Evolutionary conservation across 2,113 vertebrate genomes (phyloP).

Genomic region (Cromileptes altivelis): DNA sequence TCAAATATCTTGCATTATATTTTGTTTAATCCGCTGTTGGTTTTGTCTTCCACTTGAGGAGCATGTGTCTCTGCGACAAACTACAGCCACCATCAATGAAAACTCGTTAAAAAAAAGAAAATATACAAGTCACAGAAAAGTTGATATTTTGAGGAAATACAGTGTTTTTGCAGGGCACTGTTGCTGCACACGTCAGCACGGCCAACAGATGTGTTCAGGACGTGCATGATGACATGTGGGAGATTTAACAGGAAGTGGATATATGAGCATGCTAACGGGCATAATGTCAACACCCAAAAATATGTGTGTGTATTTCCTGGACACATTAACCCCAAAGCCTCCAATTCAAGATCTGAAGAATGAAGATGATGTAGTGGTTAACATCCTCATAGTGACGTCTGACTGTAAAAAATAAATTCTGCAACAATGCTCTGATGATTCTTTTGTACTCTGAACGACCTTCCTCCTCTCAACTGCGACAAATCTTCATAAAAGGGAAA

Average conservation of each 20-base stretch:
- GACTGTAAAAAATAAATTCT: conserved; percentile 30
- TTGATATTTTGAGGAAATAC: conserved; percentile 33
- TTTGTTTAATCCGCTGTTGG: conserved; percentile 10
- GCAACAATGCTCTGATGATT: conserved; percentile 23
- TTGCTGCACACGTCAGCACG: conserved; percentile 23
- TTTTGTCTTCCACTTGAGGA: not conserved
- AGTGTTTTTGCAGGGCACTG: conserved; percentile 38
- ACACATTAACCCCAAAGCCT: conserved; percentile 40
- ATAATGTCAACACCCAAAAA: conserved; percentile 26
- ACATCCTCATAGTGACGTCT: conserved; percentile 10
- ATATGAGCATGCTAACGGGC: conserved; percentile 6
- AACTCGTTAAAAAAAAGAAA: not conserved
- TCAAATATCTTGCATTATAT: not conserved
- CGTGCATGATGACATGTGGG: conserved; percentile 30
- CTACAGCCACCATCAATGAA: conserved; percentile 21
- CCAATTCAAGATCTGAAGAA: conserved; percentile 17
- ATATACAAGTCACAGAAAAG: conserved; percentile 18
- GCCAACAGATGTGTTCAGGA: conserved; percentile 42
- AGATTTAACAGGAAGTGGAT: conserved; percentile 39
- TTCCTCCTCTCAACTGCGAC: conserved; percentile 9
- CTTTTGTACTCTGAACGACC: conserved; percentile 17
- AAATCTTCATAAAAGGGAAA: conserved; percentile 29
- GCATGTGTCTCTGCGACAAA: conserved; percentile 16
- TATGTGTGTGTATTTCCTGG: conserved; percentile 47
- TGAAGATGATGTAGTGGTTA: conserved; percentile 8